Evolutionary conservation across 2,888 invertebrate genomes (phyloP).

Genomic region (Coremacera marginata): DNA sequence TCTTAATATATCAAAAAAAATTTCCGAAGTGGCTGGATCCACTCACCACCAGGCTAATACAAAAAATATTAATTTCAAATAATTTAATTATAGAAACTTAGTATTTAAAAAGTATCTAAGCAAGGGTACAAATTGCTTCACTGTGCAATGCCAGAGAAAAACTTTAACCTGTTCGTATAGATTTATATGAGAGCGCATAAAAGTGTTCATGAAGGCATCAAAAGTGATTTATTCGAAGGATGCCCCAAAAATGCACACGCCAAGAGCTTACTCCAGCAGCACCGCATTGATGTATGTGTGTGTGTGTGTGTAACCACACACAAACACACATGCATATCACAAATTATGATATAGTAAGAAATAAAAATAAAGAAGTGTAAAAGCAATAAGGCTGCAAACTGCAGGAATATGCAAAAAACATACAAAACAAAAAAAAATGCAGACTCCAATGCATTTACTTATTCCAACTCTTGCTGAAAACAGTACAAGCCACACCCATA

Average conservation of each 20-base stretch:
- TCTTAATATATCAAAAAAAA: too few species aligned
- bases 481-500: constrained; percentile 59
- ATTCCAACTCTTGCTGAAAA: constrained; percentile 13
- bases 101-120: too few species aligned
- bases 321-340: neutral
- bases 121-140: neutral
- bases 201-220: constrained; percentile 12
- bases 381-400: constrained; percentile 28
- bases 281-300: neutral
- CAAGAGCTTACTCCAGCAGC: neutral
- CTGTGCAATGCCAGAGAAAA: neutral
- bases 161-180: neutral
- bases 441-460: constrained; percentile 21
- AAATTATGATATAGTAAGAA: neutral
- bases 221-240: constrained; percentile 24
- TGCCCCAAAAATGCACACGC: constrained; percentile 16
- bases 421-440: constrained; percentile 34
- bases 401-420: constrained; percentile 35
- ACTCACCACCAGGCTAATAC: too few species aligned
- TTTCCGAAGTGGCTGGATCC: too few species aligned
- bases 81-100: too few species aligned
- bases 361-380: neutral
- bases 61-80: too few species aligned
- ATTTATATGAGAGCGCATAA: constrained; percentile 7
- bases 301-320: neutral